Conservation (phyloP, 2,113 vertebrate genomes). For the Aspiorhynchus laticeps region DNA sequence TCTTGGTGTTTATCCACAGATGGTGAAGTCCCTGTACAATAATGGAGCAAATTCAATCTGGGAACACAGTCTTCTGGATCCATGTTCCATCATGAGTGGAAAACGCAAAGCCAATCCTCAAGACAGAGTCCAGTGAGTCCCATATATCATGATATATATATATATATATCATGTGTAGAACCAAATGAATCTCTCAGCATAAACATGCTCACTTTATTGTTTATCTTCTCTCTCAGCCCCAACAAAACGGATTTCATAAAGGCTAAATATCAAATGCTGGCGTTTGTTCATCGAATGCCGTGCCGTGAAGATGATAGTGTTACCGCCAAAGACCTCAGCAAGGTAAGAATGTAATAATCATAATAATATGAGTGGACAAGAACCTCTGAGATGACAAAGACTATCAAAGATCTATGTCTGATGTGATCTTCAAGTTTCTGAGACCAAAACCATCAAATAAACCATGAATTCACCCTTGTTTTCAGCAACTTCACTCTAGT, state of each 20-base stretch:
- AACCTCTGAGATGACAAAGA: neutral
- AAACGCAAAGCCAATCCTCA: conserved; percentile 95
- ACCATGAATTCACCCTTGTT: neutral
- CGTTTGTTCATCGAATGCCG: conserved; percentile 93
- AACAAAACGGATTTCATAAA: conserved; percentile 98
- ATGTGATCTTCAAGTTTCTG: neutral
- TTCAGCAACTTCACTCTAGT: conserved; percentile 97
- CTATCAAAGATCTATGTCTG: neutral
- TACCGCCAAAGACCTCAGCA: conserved; percentile 96
- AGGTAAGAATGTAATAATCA: conserved; percentile 74
- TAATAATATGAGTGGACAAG: no score
- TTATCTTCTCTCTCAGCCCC: conserved; percentile 76
- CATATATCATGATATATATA: neutral
- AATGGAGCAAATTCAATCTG: conserved; percentile 99
- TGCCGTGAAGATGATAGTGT: conserved; percentile 96
- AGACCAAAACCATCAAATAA: neutral
- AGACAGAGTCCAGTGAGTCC: conserved; percentile 95
- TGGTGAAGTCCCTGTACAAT: conserved; percentile 94
- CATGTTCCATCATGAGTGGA: conserved; percentile 90
- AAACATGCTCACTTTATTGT: neutral
- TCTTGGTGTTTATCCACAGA: conserved; percentile 72
- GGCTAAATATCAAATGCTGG: conserved; percentile 98
- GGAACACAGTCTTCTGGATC: conserved; percentile 96
- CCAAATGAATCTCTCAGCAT: neutral
- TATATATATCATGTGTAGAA: neutral